Evolutionary conservation across 2,113 vertebrate genomes (phyloP).

Genomic region (Sorex fumeus): DNA sequence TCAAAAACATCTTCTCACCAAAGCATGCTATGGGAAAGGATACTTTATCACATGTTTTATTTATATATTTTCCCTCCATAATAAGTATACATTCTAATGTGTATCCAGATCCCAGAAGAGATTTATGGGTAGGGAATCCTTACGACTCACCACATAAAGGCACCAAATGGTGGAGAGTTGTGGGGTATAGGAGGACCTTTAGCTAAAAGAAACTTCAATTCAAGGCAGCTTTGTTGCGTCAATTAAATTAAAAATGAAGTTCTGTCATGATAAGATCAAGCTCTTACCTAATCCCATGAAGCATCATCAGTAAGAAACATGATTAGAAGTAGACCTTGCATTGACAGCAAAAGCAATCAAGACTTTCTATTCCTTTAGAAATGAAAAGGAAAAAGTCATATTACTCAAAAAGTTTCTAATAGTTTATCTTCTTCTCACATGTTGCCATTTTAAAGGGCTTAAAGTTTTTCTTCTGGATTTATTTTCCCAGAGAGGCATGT

Average conservation of each 20-base stretch:
- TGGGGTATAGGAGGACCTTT: not conserved
- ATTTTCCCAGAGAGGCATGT: constrained; percentile 74
- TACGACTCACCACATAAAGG: not conserved
- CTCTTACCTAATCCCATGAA: not conserved
- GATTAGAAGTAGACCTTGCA: constrained; percentile 23
- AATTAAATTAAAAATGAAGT: constrained; percentile 10
- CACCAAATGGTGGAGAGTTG: not conserved
- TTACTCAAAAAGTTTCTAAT: constrained; percentile 59
- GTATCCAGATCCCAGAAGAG: not conserved
- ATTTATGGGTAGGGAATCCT: not conserved
- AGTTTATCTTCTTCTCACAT: constrained; percentile 68
- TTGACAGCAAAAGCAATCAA: constrained; percentile 26
- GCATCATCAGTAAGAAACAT: constrained; percentile 12
- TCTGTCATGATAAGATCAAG: not conserved
- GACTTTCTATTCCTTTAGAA: constrained; percentile 55
- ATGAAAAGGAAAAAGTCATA: constrained; percentile 65
- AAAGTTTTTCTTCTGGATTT: constrained; percentile 61
- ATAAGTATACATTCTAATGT: constrained; percentile 68
- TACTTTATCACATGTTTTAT: constrained; percentile 80
- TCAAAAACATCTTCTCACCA: constrained; percentile 73
- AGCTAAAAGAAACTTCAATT: not conserved
- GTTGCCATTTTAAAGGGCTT: constrained; percentile 64
- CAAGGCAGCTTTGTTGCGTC: not conserved
- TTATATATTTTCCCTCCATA: constrained; percentile 72
- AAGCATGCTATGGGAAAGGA: constrained; percentile 82